Percentiles rank a stretch among this genome's conserved stretches.
These are phyloP conservation scores for Archips crataeganus DNA, from an alignment of 2,888 invertebrate species.

Conservation along the genomic window DNA sequence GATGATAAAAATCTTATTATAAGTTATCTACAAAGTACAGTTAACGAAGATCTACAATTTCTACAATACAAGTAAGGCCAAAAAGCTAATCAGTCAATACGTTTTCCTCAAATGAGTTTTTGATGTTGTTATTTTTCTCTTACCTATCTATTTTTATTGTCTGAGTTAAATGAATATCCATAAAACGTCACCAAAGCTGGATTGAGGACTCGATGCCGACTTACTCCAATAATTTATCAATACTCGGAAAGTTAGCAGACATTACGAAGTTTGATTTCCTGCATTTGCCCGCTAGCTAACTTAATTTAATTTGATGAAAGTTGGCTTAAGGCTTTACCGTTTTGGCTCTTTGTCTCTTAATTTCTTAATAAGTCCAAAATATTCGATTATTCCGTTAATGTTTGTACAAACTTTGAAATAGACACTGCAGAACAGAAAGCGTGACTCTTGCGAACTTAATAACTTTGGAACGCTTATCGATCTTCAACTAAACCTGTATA, in stretches of 20 bases:
- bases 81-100: too few species aligned
- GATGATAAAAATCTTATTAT: too few species aligned
- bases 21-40: too few species aligned
- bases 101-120: too few species aligned
- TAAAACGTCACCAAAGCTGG: slow-evolving; percentile 8
- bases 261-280: slow-evolving; percentile 41
- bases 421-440: neutral
- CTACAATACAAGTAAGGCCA: too few species aligned
- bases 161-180: neutral
- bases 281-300: slow-evolving; percentile 37
- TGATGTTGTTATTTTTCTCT: too few species aligned
- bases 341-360: slow-evolving; percentile 36
- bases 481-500: too few species aligned
- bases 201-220: slow-evolving; percentile 24
- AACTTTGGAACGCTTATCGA: neutral
- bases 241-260: slow-evolving; percentile 39
- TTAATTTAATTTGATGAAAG: slow-evolving; percentile 38
- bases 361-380: slow-evolving; percentile 21
- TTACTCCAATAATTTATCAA: slow-evolving; percentile 41
- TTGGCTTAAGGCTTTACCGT: slow-evolving; percentile 7
- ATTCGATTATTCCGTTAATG: slow-evolving; percentile 17
- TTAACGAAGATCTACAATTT: too few species aligned
- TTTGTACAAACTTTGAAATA: slow-evolving; percentile 3
- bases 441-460: neutral
- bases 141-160: neutral